phyloP scores from a whole-genome alignment of 2,888 invertebrate genomes.

The Oconnorella tubifera region DNA sequence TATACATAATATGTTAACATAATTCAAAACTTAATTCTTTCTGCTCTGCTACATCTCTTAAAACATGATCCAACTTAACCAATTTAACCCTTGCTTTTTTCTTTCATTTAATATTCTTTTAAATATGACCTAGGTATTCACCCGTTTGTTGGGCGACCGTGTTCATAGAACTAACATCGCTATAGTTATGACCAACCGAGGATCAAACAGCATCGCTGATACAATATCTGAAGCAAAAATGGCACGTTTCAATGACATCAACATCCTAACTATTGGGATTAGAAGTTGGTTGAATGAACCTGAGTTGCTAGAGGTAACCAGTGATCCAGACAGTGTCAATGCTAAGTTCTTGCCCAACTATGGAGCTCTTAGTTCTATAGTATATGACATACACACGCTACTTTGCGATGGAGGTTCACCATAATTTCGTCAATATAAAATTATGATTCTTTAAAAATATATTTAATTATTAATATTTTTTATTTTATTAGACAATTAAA shows the following conservation, averaged over 20 bases:
- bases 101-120: too few species aligned
- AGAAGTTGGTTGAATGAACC: constrained; percentile 29
- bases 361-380: constrained; percentile 17
- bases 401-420: constrained; percentile 23
- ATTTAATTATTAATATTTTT: too few species aligned
- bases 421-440: too few species aligned
- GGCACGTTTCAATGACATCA: constrained; percentile 21
- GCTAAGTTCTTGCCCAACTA: constrained; percentile 24
- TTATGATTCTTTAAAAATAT: too few species aligned
- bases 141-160: too few species aligned
- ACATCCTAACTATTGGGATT: constrained; percentile 27
- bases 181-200: constrained; percentile 25
- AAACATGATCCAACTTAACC: too few species aligned
- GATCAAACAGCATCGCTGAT: constrained; percentile 10
- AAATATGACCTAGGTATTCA: too few species aligned
- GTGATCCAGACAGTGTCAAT: constrained; percentile 28
- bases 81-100: too few species aligned
- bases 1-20: too few species aligned
- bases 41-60: too few species aligned
- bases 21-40: too few species aligned
- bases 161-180: constrained; percentile 16
- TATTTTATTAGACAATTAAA: too few species aligned
- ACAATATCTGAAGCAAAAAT: constrained; percentile 15
- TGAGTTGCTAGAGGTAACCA: constrained; percentile 26
- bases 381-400: constrained; percentile 16